Evolutionary conservation across 1,140 invertebrate species (phyloP).

Genomic region (Aleiodes sp.): DNA sequence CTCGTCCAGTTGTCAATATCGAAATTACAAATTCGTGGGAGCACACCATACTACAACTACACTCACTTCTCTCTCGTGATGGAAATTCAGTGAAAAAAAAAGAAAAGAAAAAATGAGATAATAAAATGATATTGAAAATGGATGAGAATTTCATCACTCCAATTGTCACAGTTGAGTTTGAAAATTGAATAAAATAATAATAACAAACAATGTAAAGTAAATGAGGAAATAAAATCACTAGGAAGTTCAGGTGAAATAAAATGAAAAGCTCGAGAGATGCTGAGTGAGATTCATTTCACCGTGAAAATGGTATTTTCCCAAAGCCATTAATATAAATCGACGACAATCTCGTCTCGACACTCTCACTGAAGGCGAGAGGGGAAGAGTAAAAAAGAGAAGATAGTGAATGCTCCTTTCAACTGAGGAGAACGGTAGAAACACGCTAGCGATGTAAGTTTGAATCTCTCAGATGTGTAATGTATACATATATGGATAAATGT

Average conservation of each 20-base stretch:
- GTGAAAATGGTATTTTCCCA: slow-evolving; percentile 27
- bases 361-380: neutral
- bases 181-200: slow-evolving; percentile 8
- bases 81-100: neutral
- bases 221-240: neutral
- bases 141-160: slow-evolving; percentile 9
- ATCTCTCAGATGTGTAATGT: neutral
- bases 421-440: neutral
- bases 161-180: neutral
- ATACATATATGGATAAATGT: neutral
- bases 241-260: slow-evolving; percentile 13
- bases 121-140: slow-evolving; percentile 17
- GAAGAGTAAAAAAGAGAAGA: neutral
- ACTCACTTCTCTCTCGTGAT: no score
- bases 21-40: slow-evolving; percentile 28
- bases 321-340: slow-evolving; percentile 33
- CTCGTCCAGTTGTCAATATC: slow-evolving; percentile 24
- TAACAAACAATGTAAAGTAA: neutral
- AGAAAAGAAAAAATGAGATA: neutral
- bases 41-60: neutral
- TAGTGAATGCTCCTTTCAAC: slow-evolving; percentile 1
- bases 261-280: slow-evolving; percentile 23
- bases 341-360: slow-evolving; percentile 26
- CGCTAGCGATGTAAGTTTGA: slow-evolving; percentile 15
- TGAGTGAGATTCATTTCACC: slow-evolving; percentile 18